These are phyloP conservation scores for Phrixothrix hirtus DNA, from an alignment of 2,888 invertebrate species.

Conservation along the genomic window DNA sequence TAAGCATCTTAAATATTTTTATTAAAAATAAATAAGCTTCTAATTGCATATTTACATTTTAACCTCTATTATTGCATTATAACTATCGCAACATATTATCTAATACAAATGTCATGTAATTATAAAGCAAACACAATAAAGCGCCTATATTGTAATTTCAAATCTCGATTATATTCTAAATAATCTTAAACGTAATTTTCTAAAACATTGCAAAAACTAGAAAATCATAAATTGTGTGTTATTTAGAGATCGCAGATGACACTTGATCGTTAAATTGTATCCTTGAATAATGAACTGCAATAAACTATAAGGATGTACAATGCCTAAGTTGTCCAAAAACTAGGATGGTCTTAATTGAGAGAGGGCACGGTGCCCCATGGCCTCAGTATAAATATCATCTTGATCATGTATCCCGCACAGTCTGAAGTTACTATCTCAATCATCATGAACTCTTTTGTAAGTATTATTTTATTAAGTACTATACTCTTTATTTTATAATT, in stretches of 20 bases:
- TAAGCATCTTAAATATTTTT: no score
- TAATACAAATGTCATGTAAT: conserved; percentile 26
- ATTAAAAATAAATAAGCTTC: no score
- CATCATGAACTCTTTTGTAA: conserved; percentile 28
- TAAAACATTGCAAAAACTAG: no score
- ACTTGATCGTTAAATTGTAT: conserved; percentile 12
- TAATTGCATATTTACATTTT: conserved; percentile 15
- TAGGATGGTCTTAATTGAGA: conserved; percentile 23
- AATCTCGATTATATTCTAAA: no score
- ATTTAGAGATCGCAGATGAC: conserved; percentile 12
- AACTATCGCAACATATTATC: conserved; percentile 12
- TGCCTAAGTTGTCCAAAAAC: conserved; percentile 24
- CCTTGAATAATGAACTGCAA: conserved; percentile 25
- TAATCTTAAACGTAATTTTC: background rate
- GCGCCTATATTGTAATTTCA: no score
- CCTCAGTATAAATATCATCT: conserved; percentile 27
- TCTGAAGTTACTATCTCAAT: conserved; percentile 24
- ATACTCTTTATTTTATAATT: no score
- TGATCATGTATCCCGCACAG: conserved; percentile 16
- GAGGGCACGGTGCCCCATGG: conserved; percentile 28
- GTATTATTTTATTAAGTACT: no score
- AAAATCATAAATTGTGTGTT: conserved; percentile 6
- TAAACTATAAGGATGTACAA: conserved; percentile 23
- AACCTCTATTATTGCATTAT: conserved; percentile 16
- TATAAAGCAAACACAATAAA: conserved; percentile 12